phyloP scores from a whole-genome alignment of 2,113 vertebrate genomes.

The Podiceps cristatus region DNA sequence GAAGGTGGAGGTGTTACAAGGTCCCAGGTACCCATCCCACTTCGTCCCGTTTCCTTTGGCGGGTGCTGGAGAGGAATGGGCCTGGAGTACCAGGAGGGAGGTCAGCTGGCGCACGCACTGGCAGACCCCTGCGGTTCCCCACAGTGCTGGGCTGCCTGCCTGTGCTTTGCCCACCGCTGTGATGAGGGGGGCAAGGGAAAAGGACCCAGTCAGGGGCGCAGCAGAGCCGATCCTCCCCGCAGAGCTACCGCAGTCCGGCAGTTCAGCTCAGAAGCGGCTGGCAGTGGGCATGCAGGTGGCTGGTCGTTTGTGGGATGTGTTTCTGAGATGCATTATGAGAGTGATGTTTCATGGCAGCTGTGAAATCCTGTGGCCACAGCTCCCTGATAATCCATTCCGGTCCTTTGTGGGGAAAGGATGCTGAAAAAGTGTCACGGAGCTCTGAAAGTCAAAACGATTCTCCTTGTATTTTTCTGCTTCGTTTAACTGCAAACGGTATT shows the following conservation, averaged over 20 bases:
- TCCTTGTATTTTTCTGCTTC: neutral
- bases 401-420: neutral
- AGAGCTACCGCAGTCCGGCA: neutral
- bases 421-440: neutral
- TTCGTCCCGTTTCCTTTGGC: neutral
- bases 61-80: neutral
- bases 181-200: neutral
- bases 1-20: neutral
- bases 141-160: neutral
- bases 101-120: rapidly evolving
- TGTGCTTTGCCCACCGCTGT: neutral
- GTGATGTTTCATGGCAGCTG: neutral
- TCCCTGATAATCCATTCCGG: neutral
- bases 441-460: neutral
- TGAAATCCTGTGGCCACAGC: neutral
- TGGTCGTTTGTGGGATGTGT: neutral
- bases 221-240: neutral
- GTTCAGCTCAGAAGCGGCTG: neutral
- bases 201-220: neutral
- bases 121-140: neutral
- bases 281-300: neutral
- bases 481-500: neutral
- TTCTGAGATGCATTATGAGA: neutral
- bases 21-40: neutral
- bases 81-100: neutral